Percentiles rank a stretch among this genome's conserved stretches.
phyloP scores from a whole-genome alignment of 2,113 vertebrate species.

The Platichthys stellatus region DNA sequence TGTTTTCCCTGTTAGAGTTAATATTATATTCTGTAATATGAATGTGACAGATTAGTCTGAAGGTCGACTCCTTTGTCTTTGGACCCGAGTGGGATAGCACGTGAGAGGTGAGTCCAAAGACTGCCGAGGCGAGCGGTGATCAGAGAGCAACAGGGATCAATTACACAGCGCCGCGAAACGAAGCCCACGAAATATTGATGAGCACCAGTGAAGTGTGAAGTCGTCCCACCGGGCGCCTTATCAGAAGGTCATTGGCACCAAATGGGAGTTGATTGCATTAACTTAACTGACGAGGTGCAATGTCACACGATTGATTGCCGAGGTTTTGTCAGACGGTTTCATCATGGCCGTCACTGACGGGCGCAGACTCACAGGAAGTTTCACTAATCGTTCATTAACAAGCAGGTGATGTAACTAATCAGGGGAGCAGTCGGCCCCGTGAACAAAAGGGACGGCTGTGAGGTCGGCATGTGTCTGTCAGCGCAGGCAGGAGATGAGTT shows the following conservation, averaged over 20 bases:
- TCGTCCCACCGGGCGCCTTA: conserved; percentile 62
- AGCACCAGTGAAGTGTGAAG: conserved; percentile 57
- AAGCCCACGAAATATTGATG: conserved; percentile 74
- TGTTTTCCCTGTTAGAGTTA: background rate
- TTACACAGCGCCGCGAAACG: conserved; percentile 65
- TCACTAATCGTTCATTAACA: conserved; percentile 59
- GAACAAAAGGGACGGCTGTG: conserved; percentile 40
- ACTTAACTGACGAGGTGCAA: conserved; percentile 61
- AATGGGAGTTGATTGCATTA: conserved; percentile 68
- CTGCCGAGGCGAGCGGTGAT: conserved; percentile 62
- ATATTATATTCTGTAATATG: background rate
- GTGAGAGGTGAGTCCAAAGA: conserved; percentile 64
- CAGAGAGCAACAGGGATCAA: conserved; percentile 69
- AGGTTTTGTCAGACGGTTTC: conserved; percentile 58
- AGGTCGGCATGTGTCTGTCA: conserved; percentile 28
- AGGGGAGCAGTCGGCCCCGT: conserved; percentile 12
- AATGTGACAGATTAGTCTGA: conserved; percentile 26
- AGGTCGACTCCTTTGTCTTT: conserved; percentile 47
- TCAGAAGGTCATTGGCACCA: conserved; percentile 70
- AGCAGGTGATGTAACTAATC: conserved; percentile 52
- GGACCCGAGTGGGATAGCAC: conserved; percentile 42
- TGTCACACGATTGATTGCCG: conserved; percentile 63
- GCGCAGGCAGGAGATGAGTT: background rate
- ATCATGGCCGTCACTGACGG: conserved; percentile 57
- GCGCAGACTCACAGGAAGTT: conserved; percentile 19